Evolutionary conservation across 2,113 vertebrate species (phyloP).

Genomic region (Alethe castanea): DNA sequence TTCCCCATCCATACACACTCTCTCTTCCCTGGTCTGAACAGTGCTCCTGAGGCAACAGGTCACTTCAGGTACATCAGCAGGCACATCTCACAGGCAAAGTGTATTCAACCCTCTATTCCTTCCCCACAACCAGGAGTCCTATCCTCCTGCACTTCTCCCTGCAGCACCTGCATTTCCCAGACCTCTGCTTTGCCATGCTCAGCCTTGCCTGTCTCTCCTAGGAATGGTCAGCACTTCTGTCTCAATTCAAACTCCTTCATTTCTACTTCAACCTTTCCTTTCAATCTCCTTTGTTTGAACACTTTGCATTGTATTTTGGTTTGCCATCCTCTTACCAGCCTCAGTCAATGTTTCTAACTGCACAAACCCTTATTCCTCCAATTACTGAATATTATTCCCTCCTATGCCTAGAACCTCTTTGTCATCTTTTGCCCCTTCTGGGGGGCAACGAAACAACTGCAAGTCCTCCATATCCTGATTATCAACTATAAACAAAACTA

Average conservation of each 20-base stretch:
- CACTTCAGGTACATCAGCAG: not conserved
- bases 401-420: not conserved
- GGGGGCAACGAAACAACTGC: not conserved
- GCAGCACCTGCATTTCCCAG: not conserved
- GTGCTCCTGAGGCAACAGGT: not conserved
- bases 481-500: not conserved
- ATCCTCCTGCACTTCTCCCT: not conserved
- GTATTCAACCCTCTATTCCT: not conserved
- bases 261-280: not conserved
- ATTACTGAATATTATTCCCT: not conserved
- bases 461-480: not conserved
- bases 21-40: rapidly evolving
- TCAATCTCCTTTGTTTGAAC: not conserved
- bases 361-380: not conserved
- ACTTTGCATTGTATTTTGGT: not conserved
- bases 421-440: not conserved
- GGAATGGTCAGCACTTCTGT: not conserved
- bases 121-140: not conserved
- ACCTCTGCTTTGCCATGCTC: not conserved
- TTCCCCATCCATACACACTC: rapidly evolving
- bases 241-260: not conserved
- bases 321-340: not conserved
- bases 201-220: not conserved
- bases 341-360: not conserved
- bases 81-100: not conserved